A percentile compares a stretch with the other conserved stretches of the same genome.
Evolutionary conservation across 1,140 invertebrate genomes (phyloP).

Genomic region (Neodiprion virginianus): DNA sequence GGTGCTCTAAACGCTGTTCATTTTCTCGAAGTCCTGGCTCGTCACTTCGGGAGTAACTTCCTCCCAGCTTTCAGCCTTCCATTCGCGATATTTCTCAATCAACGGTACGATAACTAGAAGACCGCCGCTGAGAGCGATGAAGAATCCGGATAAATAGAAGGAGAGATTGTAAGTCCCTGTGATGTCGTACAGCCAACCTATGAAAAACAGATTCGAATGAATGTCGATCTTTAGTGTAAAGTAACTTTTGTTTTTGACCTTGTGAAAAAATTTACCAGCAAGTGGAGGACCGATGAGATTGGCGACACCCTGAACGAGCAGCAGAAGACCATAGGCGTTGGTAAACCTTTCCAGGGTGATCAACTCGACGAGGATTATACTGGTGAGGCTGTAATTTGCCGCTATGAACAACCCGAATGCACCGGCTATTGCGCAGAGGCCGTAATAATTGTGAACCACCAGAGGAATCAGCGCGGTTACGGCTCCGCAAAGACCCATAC

Average conservation of each 20-base stretch:
- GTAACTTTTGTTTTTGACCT: too few relatives aligned
- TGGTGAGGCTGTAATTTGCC: conserved; percentile 86
- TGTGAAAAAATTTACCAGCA: conserved; percentile 67
- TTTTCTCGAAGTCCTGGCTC: conserved; percentile 42
- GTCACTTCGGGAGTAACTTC: conserved; percentile 31
- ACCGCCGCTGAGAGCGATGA: conserved; percentile 83
- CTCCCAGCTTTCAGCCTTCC: conserved; percentile 31
- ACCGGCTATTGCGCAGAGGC: conserved; percentile 69
- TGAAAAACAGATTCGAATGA: conserved; percentile 47
- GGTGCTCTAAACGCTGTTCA: conserved; percentile 47
- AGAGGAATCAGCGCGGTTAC: conserved; percentile 76
- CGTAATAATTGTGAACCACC: conserved; percentile 63
- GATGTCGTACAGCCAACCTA: conserved; percentile 82
- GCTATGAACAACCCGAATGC: conserved; percentile 86
- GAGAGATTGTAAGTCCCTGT: conserved; percentile 82
- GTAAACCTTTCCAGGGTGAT: conserved; percentile 88
- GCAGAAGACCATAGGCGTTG: conserved; percentile 86
- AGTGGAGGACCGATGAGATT: conserved; percentile 88
- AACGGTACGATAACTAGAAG: conserved; percentile 75
- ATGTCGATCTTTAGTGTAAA: too few relatives aligned
- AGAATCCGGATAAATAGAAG: conserved; percentile 86
- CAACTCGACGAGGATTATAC: conserved; percentile 85
- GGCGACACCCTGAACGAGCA: conserved; percentile 88
- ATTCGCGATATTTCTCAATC: conserved; percentile 57
- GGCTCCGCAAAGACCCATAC: conserved; percentile 79